Evolutionary conservation across 2,888 invertebrate species (phyloP), one percentile per base, ranked within the genome.

Genomic region (Dendrolimus pini): DNA sequence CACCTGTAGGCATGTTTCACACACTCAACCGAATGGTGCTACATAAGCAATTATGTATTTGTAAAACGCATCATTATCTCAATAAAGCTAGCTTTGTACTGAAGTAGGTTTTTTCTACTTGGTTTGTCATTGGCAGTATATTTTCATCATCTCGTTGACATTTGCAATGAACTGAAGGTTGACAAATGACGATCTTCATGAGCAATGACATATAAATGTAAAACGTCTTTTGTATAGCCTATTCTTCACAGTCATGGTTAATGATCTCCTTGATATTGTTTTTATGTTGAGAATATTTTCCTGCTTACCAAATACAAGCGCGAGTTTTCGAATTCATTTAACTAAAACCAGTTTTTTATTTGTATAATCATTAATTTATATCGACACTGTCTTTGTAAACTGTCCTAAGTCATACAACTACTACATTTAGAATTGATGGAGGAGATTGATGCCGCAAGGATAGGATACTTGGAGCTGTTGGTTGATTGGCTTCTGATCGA

Each of bases 131-230:
- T 47, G 12, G 12, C 47, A 47, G 47, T 47, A 47, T 10, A 47
- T 47, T 12, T 47, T 47, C 47, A 47, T 65, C 64, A 60, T 59
- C 61, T 60, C 60, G 18, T 56, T 69, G 71, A 65, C 72, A 68
- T 72, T 70, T 68, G 58, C 61, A 60, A 65, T 63, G 61, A 61
- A 62, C 61, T 62, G 74, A 74, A 75, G 69, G 72, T 65, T 70
- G 62, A 61, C 62, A 66, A 69, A 68, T 72, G 65, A 61, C 64
- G 62, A 65, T 68, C 63, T 65, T 69, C 65, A 65, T 58, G 65
- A 65, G 61, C 63, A 61, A 60, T 72, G 60, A 70, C 67, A 68
- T 65, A 65, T 57, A 57, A 56, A 54, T 41, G 52, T 54, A 42
- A 54, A 61, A 59, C 6, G 58, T 56, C 56, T 59, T 62, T 59